Base-by-base conservation (phyloP, 2,797 vertebrate genomes). In the Platyrinchus mystaceus region DNA sequence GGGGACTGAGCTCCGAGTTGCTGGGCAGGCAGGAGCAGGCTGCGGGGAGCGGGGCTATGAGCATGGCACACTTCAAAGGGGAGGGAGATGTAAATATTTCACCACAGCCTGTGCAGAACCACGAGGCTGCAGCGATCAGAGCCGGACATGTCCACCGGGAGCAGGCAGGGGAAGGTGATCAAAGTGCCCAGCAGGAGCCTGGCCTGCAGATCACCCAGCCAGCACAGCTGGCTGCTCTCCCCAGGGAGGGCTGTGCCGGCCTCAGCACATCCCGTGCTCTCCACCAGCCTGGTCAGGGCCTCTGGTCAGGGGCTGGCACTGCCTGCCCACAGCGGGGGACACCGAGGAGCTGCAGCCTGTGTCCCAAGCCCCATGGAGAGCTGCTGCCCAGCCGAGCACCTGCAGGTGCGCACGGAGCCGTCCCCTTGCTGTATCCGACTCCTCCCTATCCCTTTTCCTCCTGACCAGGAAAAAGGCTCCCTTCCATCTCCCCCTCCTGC, bases 141-240 rank as follows among this genome's bases (percentile, higher is more conserved):
- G 63, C 47, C 1, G 0, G 63, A 77, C 69, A 78, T 4, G 1
- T 58, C 71, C 0, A 0, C 46, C 18, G 0, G 0, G 41, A 71
- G 84, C 62, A 14, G 27, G 34, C 50, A 47, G 24, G 27, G 62
- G 14, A 71, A 20, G 21, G 39, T 67, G 32, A 86, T 75, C 79
- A 80, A 60, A 94, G 86, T 27, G 0, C 41, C 19, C 1, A 1
- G 20, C 1, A 0, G 53, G 24, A 70, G 43, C 24, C 44, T 0
- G 0, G 46, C 32, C 18, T 19, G 80, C 53, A 67, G 24, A 34
- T 62, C 60, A 30, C 32, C 84, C 2, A 53, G 79, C n/a, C 75
- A 53, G 15, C 4, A 0, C 14, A 19, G 5, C 36, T 1, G 0
- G n/a, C 27, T 56, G 46, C 39, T 30, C 26, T 50, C 59, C 50